Conservation (phyloP, 2,797 vertebrate genomes). For the Argentina silus region DNA sequence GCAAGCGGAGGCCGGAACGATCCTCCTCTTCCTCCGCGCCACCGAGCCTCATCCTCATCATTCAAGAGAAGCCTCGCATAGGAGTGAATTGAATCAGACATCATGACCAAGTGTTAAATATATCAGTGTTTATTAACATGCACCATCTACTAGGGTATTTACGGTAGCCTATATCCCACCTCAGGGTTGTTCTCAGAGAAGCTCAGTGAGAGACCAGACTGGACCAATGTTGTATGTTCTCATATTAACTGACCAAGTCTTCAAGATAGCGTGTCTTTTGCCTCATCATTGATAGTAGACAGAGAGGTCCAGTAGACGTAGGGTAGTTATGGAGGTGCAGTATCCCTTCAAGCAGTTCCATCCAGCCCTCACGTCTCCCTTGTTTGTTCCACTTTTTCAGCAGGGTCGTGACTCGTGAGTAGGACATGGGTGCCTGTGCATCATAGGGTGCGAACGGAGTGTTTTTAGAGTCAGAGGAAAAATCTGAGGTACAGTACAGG, state of each 20-base stretch:
- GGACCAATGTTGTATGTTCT: constrained; percentile 59
- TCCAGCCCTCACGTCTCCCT: constrained; percentile 22
- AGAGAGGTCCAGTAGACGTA: constrained; percentile 20
- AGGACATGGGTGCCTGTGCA: constrained; percentile 5
- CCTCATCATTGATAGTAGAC: constrained; percentile 34
- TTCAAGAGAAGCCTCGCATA: no score
- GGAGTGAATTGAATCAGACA: constrained; percentile 44
- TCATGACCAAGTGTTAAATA: constrained; percentile 36
- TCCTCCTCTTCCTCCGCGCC: constrained; percentile 28
- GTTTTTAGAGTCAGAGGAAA: not conserved
- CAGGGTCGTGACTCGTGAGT: constrained; percentile 51
- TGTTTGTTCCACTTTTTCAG: constrained; percentile 27
- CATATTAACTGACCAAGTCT: constrained; percentile 27
- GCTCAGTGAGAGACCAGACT: constrained; percentile 56
- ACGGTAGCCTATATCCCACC: constrained; percentile 37
- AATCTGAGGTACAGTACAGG: not conserved
- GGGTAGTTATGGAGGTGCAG: constrained; percentile 69
- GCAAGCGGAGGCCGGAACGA: constrained; percentile 32
- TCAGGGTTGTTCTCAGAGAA: constrained; percentile 65
- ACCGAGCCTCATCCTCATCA: constrained; percentile 48
- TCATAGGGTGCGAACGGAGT: constrained; percentile 8
- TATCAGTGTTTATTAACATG: constrained; percentile 42
- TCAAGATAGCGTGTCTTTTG: no score
- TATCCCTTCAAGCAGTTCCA: constrained; percentile 57
- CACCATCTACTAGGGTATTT: constrained; percentile 51